Evolutionary conservation across 2,888 invertebrate species (phyloP), one percentile per base, ranked within the genome.

Genomic region (Formica aserva): DNA sequence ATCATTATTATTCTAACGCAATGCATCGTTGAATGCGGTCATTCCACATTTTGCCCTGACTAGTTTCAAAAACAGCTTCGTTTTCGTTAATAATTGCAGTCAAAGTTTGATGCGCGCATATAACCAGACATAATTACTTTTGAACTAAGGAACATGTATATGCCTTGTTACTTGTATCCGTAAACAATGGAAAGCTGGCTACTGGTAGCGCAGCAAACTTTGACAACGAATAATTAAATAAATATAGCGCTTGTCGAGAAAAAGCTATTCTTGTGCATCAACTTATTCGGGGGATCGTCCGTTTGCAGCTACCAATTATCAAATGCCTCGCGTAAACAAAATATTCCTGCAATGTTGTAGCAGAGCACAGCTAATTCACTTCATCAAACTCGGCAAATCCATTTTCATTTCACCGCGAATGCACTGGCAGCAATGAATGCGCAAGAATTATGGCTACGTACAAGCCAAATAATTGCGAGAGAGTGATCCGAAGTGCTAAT

Each of bases 191-290:
- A 8, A 65, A 71, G 67, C 26, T 38, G 38, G 26, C 38, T 67
- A 45, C 0, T 71, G 41, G 11, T 9, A 38, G 32, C 45, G 35
- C 60, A 9, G 45, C 45, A 71, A 80, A 80, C 71, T 80, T 71
- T 60, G 71, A 80, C 78, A 60, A 71, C 71, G 35, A 80, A 80
- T 80, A 80, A 80, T 80, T 45, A 60, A 80, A 80, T 80, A 80
- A 80, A 80, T 45, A 60, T 32, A 55, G 45, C 45, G 60, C 32
- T 78, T 57, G 67, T 18, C 32, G 60, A 32, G 71, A 78, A 71
- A 78, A 71, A 71, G 45, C 71, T 69, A 18, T 80, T 80, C 71
- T 71, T 80, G 60, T n/a, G 35, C 13, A 41, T 22, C 22, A 57
- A 76, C 76, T 69, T 69, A 69, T 65, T 55, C 41, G 55, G 18